Conservation (phyloP, 2,888 invertebrate genomes). For the Seira ritae region DNA sequence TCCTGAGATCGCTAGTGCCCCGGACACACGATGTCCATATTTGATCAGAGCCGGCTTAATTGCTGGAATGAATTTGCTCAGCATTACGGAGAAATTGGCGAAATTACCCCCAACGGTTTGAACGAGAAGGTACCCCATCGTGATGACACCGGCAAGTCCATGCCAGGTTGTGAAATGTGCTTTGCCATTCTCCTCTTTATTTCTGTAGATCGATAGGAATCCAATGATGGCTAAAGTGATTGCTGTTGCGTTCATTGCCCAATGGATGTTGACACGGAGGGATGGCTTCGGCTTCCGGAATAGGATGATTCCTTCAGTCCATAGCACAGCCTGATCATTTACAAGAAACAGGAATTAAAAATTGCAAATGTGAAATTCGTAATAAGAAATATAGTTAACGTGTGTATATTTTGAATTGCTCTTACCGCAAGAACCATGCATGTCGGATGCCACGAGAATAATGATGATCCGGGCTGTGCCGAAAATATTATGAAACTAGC, state of each 20-base stretch:
- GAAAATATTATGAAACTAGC: slow-evolving; percentile 53
- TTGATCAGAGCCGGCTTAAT: slow-evolving; percentile 60
- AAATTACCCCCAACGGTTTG: slow-evolving; percentile 64
- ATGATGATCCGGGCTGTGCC: slow-evolving; percentile 63
- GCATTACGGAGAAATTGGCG: slow-evolving; percentile 60
- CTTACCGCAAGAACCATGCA: slow-evolving; percentile 69
- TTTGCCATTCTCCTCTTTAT: slow-evolving; percentile 62
- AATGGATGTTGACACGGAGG: slow-evolving; percentile 62
- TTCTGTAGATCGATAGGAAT: slow-evolving; percentile 63
- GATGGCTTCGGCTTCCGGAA: slow-evolving; percentile 58
- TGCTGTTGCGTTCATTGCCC: slow-evolving; percentile 56
- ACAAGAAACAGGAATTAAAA: too few species aligned
- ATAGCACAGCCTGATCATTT: slow-evolving; percentile 52
- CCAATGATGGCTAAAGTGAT: slow-evolving; percentile 57
- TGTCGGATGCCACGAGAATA: slow-evolving; percentile 71
- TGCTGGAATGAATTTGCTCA: slow-evolving; percentile 41
- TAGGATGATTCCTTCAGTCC: slow-evolving; percentile 66
- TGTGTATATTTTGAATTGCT: too few species aligned
- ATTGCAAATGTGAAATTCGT: too few species aligned
- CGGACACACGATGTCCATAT: slow-evolving; percentile 61
- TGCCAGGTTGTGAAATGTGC: slow-evolving; percentile 69
- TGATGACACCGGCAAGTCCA: slow-evolving; percentile 61
- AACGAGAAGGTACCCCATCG: slow-evolving; percentile 37
- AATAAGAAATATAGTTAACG: too few species aligned
- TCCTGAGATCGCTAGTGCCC: slow-evolving; percentile 51